Evolutionary conservation across 2,113 vertebrate species (phyloP).

Genomic region (Glareola pratincola): DNA sequence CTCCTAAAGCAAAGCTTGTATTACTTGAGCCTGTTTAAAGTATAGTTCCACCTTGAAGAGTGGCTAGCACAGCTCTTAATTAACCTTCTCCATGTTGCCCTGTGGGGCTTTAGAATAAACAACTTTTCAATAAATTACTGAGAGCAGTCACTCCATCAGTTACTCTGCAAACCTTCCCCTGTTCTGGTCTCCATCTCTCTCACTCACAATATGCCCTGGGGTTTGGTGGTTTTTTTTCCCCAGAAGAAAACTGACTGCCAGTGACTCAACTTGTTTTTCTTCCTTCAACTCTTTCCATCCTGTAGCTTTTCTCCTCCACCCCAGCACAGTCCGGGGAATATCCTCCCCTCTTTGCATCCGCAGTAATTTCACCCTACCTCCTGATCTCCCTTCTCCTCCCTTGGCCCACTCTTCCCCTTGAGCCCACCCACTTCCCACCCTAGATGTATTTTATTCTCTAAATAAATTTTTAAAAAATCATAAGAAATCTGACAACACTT

Average conservation of each 20-base stretch:
- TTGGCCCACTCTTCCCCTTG: background rate
- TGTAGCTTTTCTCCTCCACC: background rate
- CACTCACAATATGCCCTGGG: rapidly evolving
- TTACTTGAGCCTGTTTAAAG: background rate
- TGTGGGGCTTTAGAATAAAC: background rate
- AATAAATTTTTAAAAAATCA: background rate
- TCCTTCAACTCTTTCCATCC: background rate
- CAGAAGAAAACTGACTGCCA: background rate
- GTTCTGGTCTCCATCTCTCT: background rate
- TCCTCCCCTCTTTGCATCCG: background rate
- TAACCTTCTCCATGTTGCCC: background rate
- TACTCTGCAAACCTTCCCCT: background rate
- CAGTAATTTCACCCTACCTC: background rate
- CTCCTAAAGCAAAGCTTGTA: background rate
- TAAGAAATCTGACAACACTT: background rate
- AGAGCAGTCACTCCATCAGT: background rate
- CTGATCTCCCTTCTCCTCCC: background rate
- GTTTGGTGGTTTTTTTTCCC: rapidly evolving
- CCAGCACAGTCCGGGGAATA: background rate
- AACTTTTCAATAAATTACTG: background rate
- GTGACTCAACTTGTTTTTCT: background rate
- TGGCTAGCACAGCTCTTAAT: background rate
- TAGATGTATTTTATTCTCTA: background rate
- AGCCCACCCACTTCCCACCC: background rate
- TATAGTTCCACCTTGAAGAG: background rate